These are phyloP conservation scores for Parazoanthus swiftii DNA, from an alignment of 92 coral and sea anemone species.

Conservation along the genomic window DNA sequence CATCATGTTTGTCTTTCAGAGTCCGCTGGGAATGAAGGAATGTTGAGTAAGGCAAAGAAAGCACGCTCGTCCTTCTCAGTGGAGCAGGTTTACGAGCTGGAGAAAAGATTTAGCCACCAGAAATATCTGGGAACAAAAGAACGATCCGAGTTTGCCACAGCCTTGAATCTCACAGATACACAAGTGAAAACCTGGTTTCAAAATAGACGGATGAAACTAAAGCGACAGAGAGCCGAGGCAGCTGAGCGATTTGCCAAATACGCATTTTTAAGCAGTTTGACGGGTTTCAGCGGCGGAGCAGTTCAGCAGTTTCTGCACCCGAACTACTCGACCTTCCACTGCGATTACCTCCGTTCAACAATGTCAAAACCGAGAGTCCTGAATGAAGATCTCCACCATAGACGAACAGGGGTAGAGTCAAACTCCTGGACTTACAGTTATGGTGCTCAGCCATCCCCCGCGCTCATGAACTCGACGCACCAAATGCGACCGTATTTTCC, in stretches of 20 bases:
- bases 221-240: slow-evolving; percentile 48
- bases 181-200: slow-evolving; percentile 69
- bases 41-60: slow-evolving; percentile 47
- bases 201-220: slow-evolving; percentile 67
- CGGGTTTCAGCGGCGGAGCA: slow-evolving; percentile 19
- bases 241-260: slow-evolving; percentile 42
- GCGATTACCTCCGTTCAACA: slow-evolving; percentile 23
- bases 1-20: slow-evolving; percentile 45
- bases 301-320: slow-evolving; percentile 34
- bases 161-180: slow-evolving; percentile 53
- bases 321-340: slow-evolving; percentile 25
- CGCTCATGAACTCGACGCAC: background rate
- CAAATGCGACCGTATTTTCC: slow-evolving; percentile 32
- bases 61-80: slow-evolving; percentile 59
- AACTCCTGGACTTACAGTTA: slow-evolving; percentile 14
- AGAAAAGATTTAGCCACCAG: slow-evolving; percentile 55
- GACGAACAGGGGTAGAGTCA: slow-evolving; percentile 16
- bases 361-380: slow-evolving; percentile 32
- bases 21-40: slow-evolving; percentile 34
- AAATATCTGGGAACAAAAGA: slow-evolving; percentile 62
- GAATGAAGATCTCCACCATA: slow-evolving; percentile 39
- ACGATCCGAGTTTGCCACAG: slow-evolving; percentile 49
- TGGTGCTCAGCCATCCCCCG: slow-evolving; percentile 3
- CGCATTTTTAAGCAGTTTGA: slow-evolving; percentile 45
- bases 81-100: slow-evolving; percentile 56